Conservation (phyloP, 2,113 vertebrate genomes). For the Xyrauchen texanus region DNA sequence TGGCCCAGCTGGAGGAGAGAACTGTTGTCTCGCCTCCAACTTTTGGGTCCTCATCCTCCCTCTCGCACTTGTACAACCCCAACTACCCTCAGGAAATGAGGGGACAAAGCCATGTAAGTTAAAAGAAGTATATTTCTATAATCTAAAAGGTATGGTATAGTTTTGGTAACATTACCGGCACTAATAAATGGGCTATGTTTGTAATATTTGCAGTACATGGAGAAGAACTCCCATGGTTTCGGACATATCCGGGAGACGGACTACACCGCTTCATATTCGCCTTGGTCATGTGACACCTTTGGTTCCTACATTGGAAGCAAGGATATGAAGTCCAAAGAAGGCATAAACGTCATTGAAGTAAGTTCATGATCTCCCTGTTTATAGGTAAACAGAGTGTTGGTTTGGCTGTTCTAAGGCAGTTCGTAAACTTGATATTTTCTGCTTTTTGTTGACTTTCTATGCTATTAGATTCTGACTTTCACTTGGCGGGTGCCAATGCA, state of each 20-base stretch:
- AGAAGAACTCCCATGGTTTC: slow-evolving; percentile 86
- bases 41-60: slow-evolving; percentile 88
- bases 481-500: no score
- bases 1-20: slow-evolving; percentile 94
- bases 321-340: slow-evolving; percentile 96
- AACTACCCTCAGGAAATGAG: slow-evolving; percentile 83
- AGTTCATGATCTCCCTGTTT: slow-evolving; percentile 50
- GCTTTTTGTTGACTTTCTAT: no score
- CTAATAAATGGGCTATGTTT: neutral
- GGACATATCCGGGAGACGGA: slow-evolving; percentile 90
- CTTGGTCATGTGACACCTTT: slow-evolving; percentile 98
- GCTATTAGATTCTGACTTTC: no score
- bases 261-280: slow-evolving; percentile 91
- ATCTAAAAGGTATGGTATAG: neutral
- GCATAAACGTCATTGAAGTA: slow-evolving; percentile 89
- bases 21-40: slow-evolving; percentile 90
- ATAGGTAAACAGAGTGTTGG: neutral
- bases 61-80: slow-evolving; percentile 84
- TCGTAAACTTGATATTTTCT: no score
- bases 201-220: slow-evolving; percentile 80
- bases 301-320: slow-evolving; percentile 97
- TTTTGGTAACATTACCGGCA: neutral
- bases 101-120: slow-evolving; percentile 51
- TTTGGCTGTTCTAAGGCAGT: no score
- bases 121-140: neutral